phyloP scores from a whole-genome alignment of 2,113 vertebrate genomes.

The Athene cunicularia region DNA sequence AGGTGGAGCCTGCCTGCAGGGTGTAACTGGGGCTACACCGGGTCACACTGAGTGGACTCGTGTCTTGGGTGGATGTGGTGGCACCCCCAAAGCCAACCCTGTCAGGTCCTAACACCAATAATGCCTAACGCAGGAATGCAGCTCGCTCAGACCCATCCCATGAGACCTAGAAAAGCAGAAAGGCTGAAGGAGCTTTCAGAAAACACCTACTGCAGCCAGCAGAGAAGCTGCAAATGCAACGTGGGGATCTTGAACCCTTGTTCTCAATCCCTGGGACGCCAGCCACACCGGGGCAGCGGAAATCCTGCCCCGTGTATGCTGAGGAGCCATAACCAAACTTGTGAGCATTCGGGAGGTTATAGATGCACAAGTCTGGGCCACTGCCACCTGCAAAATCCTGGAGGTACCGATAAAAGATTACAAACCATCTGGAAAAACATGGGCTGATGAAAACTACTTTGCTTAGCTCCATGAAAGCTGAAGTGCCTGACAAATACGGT shows the following conservation, averaged over 20 bases:
- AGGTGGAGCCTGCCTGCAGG: neutral
- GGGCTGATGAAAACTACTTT: neutral
- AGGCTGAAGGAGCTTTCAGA: neutral
- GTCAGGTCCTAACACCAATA: neutral
- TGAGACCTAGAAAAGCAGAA: neutral
- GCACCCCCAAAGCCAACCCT: neutral
- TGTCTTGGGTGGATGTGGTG: neutral
- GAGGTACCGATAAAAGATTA: neutral
- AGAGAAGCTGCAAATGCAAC: neutral
- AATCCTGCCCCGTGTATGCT: neutral
- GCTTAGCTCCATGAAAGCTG: neutral
- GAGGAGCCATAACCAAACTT: neutral
- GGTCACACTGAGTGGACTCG: neutral
- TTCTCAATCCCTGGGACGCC: neutral
- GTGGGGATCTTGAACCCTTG: neutral
- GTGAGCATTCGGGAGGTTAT: neutral
- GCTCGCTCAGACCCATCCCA: no score
- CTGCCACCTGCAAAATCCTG: neutral
- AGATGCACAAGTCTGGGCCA: neutral
- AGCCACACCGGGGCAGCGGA: neutral
- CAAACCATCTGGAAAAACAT: neutral
- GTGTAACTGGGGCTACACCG: accelerated
- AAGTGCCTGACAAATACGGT: neutral
- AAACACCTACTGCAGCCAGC: neutral
- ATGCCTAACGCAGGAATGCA: neutral